Evolutionary conservation across 2,888 invertebrate species (phyloP).

Genomic region (Eurytoma californica): DNA sequence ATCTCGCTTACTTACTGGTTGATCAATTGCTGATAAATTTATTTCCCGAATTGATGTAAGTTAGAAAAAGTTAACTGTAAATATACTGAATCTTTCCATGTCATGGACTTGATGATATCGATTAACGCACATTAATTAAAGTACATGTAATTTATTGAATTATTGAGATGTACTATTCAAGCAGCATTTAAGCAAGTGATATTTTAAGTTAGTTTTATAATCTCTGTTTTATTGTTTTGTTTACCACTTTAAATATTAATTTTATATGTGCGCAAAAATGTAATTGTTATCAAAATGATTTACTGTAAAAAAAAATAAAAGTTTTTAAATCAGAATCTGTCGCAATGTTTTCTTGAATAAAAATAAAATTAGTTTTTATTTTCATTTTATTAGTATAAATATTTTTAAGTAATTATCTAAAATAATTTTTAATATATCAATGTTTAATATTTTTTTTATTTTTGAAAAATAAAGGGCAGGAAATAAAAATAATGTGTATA

Average conservation of each 20-base stretch:
- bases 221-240: slow-evolving; percentile 30
- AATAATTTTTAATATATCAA: no score
- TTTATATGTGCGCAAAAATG: slow-evolving; percentile 31
- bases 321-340: not conserved
- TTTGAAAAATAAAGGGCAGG: not conserved
- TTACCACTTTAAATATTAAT: slow-evolving; percentile 20
- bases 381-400: no score
- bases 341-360: no score
- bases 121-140: slow-evolving; percentile 51
- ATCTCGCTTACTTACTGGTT: slow-evolving; percentile 85
- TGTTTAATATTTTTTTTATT: no score
- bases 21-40: slow-evolving; percentile 86
- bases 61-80: not conserved
- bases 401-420: no score
- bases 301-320: slow-evolving; percentile 50
- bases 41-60: slow-evolving; percentile 81
- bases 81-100: slow-evolving; percentile 21
- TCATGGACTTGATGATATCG: slow-evolving; percentile 24
- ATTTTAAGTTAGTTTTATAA: slow-evolving; percentile 43
- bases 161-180: slow-evolving; percentile 43
- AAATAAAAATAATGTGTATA: not conserved
- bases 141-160: slow-evolving; percentile 30
- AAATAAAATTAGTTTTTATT: no score
- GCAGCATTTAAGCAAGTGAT: slow-evolving; percentile 53
- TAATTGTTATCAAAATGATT: slow-evolving; percentile 40